A percentile compares a stretch with the other conserved stretches of the same genome.
Evolutionary conservation across 2,797 vertebrate species (phyloP).

Genomic region (Chanos chanos): DNA sequence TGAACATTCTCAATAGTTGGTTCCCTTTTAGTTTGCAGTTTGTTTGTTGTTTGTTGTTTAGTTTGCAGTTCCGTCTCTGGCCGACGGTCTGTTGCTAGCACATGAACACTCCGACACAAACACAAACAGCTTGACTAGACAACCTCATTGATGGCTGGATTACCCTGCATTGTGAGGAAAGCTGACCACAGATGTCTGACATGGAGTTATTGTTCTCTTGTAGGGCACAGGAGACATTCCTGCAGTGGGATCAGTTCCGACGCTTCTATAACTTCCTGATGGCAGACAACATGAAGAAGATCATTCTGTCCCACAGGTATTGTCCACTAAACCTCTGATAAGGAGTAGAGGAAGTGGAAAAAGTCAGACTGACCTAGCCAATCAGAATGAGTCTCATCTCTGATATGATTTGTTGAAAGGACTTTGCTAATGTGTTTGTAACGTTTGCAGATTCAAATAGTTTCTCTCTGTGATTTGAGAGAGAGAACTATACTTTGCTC

Average conservation of each 20-base stretch:
- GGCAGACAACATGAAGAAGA: conserved; percentile 99
- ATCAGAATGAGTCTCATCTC: too few species aligned
- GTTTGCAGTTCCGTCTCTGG: neutral
- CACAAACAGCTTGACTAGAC: neutral
- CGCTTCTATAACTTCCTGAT: conserved; percentile 99
- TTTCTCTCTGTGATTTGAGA: too few species aligned
- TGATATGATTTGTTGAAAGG: too few species aligned
- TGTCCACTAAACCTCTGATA: neutral
- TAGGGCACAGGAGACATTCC: conserved; percentile 96
- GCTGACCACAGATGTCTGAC: conserved; percentile 44
- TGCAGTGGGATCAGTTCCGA: conserved; percentile 97
- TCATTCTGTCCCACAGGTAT: conserved; percentile 96
- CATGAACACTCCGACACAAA: neutral
- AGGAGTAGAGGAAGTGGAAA: neutral
- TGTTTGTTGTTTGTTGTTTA: too few species aligned
- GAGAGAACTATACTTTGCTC: neutral
- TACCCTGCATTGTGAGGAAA: conserved; percentile 45
- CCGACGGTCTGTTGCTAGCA: neutral
- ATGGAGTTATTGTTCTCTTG: conserved; percentile 1
- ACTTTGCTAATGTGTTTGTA: too few species aligned
- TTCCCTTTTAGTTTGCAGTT: too few species aligned
- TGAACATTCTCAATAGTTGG: too few species aligned
- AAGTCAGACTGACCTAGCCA: neutral
- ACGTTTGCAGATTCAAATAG: too few species aligned
- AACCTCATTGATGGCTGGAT: conserved; percentile 50